Percentiles rank a stretch among this genome's conserved stretches.
Evolutionary conservation across 2,888 invertebrate species (phyloP).

Genomic region (Cantharis rufa): DNA sequence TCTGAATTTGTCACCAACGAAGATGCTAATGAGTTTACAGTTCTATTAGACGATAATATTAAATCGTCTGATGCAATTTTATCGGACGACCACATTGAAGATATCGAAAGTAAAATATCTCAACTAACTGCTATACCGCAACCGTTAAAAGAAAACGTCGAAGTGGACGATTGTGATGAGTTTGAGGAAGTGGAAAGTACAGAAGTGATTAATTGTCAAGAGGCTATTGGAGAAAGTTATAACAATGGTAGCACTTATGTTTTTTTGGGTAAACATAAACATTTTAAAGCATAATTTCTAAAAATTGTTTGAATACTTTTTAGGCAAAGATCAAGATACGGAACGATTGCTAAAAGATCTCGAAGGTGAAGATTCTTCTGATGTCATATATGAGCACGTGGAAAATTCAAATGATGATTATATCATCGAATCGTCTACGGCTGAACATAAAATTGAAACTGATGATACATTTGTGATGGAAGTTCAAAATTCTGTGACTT

Average conservation of each 20-base stretch:
- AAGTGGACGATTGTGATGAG: not conserved
- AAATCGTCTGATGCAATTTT: slow-evolving; percentile 36
- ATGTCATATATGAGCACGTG: slow-evolving; percentile 34
- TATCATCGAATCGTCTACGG: slow-evolving; percentile 14
- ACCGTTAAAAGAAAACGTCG: slow-evolving; percentile 1
- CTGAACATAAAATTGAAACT: not conserved
- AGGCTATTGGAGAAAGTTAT: slow-evolving; percentile 3
- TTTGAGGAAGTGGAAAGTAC: slow-evolving; percentile 11
- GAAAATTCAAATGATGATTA: slow-evolving; percentile 42
- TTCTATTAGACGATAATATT: slow-evolving; percentile 36
- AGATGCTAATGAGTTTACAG: slow-evolving; percentile 30
- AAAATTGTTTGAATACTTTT: slow-evolving; percentile 1
- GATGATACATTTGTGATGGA: slow-evolving; percentile 12
- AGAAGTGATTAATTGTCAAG: slow-evolving; percentile 8
- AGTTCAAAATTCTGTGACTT: slow-evolving; percentile 6
- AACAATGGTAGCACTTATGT: slow-evolving; percentile 9
- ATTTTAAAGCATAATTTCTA: not conserved
- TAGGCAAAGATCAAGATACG: slow-evolving; percentile 18
- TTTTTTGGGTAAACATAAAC: slow-evolving; percentile 13
- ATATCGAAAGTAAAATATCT: slow-evolving; percentile 38
- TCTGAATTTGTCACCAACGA: not conserved
- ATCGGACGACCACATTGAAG: slow-evolving; percentile 29
- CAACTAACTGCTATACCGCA: slow-evolving; percentile 35
- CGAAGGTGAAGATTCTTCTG: slow-evolving; percentile 20
- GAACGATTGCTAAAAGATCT: slow-evolving; percentile 13